Base-by-base conservation (phyloP, 2,888 invertebrate genomes). In the Troides oblongomaculatus region DNA sequence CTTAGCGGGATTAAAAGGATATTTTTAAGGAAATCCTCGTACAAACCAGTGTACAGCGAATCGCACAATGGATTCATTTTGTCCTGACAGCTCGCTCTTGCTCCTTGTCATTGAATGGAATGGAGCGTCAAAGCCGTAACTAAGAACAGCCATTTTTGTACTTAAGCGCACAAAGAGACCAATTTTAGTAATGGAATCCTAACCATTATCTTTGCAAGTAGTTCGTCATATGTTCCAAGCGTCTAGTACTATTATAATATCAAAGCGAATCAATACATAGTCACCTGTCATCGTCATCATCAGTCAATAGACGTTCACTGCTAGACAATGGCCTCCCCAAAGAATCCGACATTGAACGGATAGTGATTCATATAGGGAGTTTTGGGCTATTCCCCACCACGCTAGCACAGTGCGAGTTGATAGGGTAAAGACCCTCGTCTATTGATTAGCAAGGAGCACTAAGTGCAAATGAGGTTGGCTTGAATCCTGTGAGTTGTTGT, bases 141-240 rank as follows among this genome's bases (percentile, higher is more conserved):
- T 68, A 36, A 68, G 50, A 63, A 68, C 59, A 50, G 50, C 50
- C 63, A 63, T 59, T 68, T 68, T 68, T 68, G 68, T 63, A 64
- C 68, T 59, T 63, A 68, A 63, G 59, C 36, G 58, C 63, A 63
- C 53, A 53, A 68, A 63, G 25, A 50, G 53, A 63, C 50, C 68
- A 63, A 68, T 63, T 62, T 68, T 62, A 63, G 58, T 68, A 68
- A 68, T 63, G 63, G 46, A 58, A 63, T 63, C 62, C 58, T 58
- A 23, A 17, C n/a, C 30, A 62, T 23, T 66, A 56, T 61, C 18
- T 62, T 53, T 25, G 50, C 53, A 53, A 66, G 10, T 66, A 39
- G 66, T 53, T 53, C 8, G 1, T 56, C 25, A 64, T 64, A 56
- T 36, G 39, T 23, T 21, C 36, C 4, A 39, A 12, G 21, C 7